Evolutionary conservation across 1,140 invertebrate genomes (phyloP).

Genomic region (Brachionus paranguensis): DNA sequence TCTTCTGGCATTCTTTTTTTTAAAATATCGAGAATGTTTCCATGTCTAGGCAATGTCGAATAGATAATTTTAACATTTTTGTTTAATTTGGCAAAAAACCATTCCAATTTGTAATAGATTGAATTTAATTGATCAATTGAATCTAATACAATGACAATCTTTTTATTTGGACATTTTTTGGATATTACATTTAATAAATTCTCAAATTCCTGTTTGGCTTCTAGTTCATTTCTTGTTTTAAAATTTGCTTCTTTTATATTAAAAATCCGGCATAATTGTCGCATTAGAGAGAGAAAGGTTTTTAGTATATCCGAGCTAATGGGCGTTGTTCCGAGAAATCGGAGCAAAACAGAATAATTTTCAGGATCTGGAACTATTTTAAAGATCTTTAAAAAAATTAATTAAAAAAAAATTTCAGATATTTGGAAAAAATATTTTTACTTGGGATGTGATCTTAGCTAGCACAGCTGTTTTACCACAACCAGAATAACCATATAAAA

Average conservation of each 20-base stretch:
- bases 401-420: background rate
- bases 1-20: conserved; percentile 41
- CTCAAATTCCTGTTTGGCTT: background rate
- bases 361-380: conserved; percentile 2
- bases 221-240: background rate
- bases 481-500: conserved; percentile 35
- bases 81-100: conserved; percentile 48
- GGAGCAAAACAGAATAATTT: background rate
- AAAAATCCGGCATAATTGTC: background rate
- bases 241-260: background rate
- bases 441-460: conserved; percentile 5
- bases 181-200: background rate
- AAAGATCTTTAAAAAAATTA: background rate
- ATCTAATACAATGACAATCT: conserved; percentile 49
- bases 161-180: conserved; percentile 41
- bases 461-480: conserved; percentile 37
- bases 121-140: conserved; percentile 46
- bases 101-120: conserved; percentile 46
- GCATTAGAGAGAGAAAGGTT: background rate
- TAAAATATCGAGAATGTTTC: conserved; percentile 43
- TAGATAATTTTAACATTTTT: conserved; percentile 49
- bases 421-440: background rate
- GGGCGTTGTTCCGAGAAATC: conserved; percentile 11
- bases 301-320: background rate
- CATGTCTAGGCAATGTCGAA: conserved; percentile 44